These are phyloP conservation scores for Matsumurasca onukii DNA, from an alignment of 1,140 invertebrate species.

Conservation along the genomic window DNA sequence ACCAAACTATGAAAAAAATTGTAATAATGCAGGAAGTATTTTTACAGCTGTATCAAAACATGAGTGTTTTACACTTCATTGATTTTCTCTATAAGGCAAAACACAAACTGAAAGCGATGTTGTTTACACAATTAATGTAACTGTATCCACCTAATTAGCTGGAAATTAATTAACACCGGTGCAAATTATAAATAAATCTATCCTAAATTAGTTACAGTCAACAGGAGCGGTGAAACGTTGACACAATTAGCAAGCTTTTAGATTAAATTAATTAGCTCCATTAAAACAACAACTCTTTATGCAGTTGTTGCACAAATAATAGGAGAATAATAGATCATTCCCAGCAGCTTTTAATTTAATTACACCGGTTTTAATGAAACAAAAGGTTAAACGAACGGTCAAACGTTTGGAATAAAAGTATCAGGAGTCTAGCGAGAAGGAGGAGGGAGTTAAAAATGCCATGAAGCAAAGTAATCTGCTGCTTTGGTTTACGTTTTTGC, in stretches of 20 bases:
- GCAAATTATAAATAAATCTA: no score
- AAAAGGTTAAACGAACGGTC: conserved; percentile 23
- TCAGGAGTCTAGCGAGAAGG: neutral
- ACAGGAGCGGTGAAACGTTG: no score
- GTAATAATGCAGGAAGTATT: no score
- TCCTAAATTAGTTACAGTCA: no score
- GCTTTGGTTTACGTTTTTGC: neutral
- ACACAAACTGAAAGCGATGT: no score
- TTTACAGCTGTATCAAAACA: no score
- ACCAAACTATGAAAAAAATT: no score
- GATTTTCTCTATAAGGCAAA: no score
- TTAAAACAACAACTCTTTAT: neutral
- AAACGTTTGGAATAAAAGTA: conserved; percentile 20
- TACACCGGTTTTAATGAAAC: neutral
- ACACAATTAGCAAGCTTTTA: neutral
- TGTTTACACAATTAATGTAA: no score
- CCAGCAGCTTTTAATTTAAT: neutral
- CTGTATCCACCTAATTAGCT: no score
- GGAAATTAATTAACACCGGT: no score
- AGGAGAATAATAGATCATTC: neutral
- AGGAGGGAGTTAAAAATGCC: neutral
- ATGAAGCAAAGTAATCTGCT: neutral
- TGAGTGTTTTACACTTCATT: no score
- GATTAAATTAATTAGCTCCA: neutral
- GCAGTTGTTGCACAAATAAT: neutral